Base-by-base conservation (phyloP, 1,140 invertebrate genomes). In the Nasonia vitripennis region DNA sequence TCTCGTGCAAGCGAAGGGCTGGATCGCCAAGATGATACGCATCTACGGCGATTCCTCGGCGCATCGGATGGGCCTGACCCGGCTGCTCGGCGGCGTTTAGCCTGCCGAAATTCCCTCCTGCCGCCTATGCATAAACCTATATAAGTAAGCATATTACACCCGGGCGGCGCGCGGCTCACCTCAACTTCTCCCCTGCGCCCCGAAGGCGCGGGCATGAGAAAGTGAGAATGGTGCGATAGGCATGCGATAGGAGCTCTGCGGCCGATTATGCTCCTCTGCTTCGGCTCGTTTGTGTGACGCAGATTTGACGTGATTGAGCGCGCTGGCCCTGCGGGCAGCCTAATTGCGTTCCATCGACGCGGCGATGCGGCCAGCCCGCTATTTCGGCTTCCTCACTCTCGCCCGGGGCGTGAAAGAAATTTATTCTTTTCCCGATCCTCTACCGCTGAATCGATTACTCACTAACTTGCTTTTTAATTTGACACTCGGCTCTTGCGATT, bases 51-150 rank as follows among this genome's bases (percentile, higher is more conserved):
- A 11, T 27, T 71, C 27, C 7, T 20, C n/a, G 37, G 82, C 68
- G 68, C 68, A 71, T 71, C 68, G 12, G 2, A 20, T 84, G 82
- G 74, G 82, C 81, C 55, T 75, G 62, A 77, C 51, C 11, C 48
- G 45, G 68, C 45, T 14, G 20, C 34, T 20, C 34, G 20, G 68
- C 51, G 27, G 77, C 48, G 77, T 78, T 84, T 79, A 84, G 83
- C 77, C 48, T 48, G 67, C 77, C 83, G 77, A 77, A 79, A 84
- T 84, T 62, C 83, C 77, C 75, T 55, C 67, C 51, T 23, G 34
- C 67, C 34, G 73, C 73, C 37, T 20, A 74, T 27, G 27, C 27
- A 27, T 27, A 27, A 27, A 27, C 27, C 27, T 41, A 6, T 41
- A 6, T 1, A 9, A 5, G 37, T 41, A 41, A 41, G 37, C 1